Conservation (phyloP, 2,797 vertebrate genomes). For the Carcharodon carcharias region DNA sequence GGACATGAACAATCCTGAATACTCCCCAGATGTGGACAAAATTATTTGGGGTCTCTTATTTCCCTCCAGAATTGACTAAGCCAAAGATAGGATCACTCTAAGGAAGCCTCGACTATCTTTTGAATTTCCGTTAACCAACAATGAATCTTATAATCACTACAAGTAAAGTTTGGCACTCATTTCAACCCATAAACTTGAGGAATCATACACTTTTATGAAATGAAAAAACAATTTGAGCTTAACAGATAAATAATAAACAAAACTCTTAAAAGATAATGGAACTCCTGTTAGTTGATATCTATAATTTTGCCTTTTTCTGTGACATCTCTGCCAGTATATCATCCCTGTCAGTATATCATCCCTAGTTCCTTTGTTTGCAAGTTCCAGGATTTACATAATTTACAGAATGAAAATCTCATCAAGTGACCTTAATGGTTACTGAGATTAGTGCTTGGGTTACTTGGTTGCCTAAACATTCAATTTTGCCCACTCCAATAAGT, state of each 20-base stretch:
- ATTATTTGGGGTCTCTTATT: background rate
- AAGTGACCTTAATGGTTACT: background rate
- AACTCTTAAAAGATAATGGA: background rate
- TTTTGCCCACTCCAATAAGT: conserved; percentile 23
- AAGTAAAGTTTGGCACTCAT: background rate
- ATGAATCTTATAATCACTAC: background rate
- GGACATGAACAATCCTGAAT: background rate
- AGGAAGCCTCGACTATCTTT: background rate
- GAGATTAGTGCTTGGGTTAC: background rate
- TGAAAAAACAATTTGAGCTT: background rate
- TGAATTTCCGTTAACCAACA: background rate
- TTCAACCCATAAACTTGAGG: background rate
- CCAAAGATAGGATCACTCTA: background rate
- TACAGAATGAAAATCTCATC: conserved; percentile 1
- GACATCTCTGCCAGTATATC: background rate
- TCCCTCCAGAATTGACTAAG: background rate
- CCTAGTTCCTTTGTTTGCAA: background rate
- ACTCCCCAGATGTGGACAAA: background rate
- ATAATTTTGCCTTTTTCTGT: background rate
- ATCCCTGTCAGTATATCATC: background rate
- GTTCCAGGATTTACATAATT: background rate
- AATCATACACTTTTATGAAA: background rate
- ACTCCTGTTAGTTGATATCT: background rate
- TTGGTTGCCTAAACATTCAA: conserved; percentile 25
- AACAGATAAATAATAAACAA: background rate